Evolutionary conservation across 2,888 invertebrate genomes (phyloP).

Genomic region (Fragum fragum): DNA sequence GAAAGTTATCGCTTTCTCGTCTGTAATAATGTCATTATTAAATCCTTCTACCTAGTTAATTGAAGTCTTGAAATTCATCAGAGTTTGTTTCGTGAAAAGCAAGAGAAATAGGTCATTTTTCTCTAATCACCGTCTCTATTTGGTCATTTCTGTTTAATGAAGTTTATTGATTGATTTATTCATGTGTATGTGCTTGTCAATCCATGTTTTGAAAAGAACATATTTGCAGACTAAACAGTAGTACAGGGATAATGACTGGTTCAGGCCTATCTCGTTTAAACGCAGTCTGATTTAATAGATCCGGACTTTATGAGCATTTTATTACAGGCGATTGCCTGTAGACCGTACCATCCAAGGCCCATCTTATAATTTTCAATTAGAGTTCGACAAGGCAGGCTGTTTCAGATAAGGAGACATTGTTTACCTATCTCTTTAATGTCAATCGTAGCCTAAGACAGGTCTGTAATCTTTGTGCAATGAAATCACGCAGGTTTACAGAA

Average conservation of each 20-base stretch:
- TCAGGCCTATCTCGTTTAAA: conserved; percentile 7
- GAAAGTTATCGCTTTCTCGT: conserved; percentile 48
- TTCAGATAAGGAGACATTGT: conserved; percentile 23
- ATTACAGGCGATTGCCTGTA: conserved; percentile 38
- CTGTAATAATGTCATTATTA: conserved; percentile 50
- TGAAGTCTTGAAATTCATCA: too few relatives aligned
- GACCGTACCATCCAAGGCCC: conserved; percentile 17
- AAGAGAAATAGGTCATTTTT: too few relatives aligned
- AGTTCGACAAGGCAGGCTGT: not conserved
- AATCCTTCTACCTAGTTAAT: conserved; percentile 16
- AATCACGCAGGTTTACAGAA: not conserved
- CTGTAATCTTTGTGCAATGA: conserved; percentile 25
- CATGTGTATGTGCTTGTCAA: too few relatives aligned
- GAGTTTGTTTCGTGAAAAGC: too few relatives aligned
- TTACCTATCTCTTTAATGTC: conserved; percentile 31
- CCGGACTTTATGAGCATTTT: conserved; percentile 52
- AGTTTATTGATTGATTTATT: too few relatives aligned
- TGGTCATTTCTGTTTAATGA: too few relatives aligned
- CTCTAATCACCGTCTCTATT: too few relatives aligned
- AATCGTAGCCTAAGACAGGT: not conserved
- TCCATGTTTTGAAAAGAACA: too few relatives aligned
- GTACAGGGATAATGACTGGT: conserved; percentile 14
- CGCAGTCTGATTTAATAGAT: conserved; percentile 56
- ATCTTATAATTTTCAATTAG: conserved; percentile 66
- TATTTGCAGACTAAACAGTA: too few relatives aligned